A percentile compares a stretch with the other conserved stretches of the same genome.
Evolutionary conservation across 2,113 vertebrate genomes (phyloP).

Genomic region (Chaenocephalus aceratus): DNA sequence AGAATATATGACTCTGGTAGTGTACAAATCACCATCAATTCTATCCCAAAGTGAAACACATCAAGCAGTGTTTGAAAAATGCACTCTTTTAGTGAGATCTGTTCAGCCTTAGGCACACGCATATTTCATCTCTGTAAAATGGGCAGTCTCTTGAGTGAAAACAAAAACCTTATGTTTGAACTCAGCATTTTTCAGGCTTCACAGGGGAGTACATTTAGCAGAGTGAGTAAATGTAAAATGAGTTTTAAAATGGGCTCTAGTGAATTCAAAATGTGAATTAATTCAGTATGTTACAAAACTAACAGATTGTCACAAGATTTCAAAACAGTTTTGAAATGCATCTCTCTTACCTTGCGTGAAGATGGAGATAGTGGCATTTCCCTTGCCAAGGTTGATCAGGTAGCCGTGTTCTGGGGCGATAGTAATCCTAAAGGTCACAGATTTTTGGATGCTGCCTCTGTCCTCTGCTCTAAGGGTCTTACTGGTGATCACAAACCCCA

Average conservation of each 20-base stretch:
- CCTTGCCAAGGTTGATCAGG: conserved; percentile 90
- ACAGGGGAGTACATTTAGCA: conserved; percentile 31
- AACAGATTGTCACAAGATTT: conserved; percentile 23
- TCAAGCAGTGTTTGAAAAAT: conserved; percentile 42
- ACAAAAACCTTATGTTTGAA: conserved; percentile 46
- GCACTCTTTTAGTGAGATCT: conserved; percentile 36
- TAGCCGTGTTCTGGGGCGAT: conserved; percentile 88
- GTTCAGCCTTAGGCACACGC: conserved; percentile 53
- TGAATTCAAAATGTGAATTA: conserved; percentile 17
- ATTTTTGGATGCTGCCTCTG: conserved; percentile 86
- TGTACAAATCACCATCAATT: conserved; percentile 42
- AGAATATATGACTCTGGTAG: conserved; percentile 30
- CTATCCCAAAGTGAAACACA: conserved; percentile 41
- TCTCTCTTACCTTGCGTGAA: conserved; percentile 93
- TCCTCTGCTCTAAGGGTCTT: conserved; percentile 92
- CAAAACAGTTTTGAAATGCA: conserved; percentile 19
- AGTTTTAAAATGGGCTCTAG: conserved; percentile 27
- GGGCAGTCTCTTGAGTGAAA: conserved; percentile 49
- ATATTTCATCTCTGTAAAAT: conserved; percentile 56
- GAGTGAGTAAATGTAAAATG: conserved; percentile 34
- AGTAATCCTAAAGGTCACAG: conserved; percentile 88
- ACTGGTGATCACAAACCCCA: conserved; percentile 92
- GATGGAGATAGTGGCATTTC: conserved; percentile 90
- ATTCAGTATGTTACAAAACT: conserved; percentile 12
- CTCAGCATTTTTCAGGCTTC: conserved; percentile 42